phyloP scores from a whole-genome alignment of 2,113 vertebrate genomes.

The Tympanuchus pallidicinctus region DNA sequence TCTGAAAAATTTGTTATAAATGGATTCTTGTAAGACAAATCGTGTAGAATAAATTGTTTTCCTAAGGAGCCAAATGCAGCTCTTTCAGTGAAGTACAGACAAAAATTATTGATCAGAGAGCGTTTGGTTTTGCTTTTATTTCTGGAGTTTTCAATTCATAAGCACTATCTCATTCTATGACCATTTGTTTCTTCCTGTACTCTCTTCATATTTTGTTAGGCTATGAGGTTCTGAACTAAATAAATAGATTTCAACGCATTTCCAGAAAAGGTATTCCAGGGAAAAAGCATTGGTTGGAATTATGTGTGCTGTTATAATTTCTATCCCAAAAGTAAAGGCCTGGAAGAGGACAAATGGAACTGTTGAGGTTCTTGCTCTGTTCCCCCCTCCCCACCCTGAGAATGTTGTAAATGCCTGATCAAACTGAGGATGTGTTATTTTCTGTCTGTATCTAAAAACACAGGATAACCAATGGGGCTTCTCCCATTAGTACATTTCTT shows the following conservation, averaged over 20 bases:
- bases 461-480: not conserved
- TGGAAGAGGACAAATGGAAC: not conserved
- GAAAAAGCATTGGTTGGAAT: not conserved
- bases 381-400: not conserved
- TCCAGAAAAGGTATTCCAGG: not conserved
- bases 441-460: not conserved
- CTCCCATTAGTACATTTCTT: constrained; percentile 7
- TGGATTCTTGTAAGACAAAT: not conserved
- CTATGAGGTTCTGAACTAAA: not conserved
- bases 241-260: not conserved
- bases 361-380: not conserved
- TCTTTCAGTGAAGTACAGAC: not conserved
- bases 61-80: not conserved
- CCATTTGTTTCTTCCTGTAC: not conserved
- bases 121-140: not conserved
- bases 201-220: not conserved
- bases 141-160: not conserved
- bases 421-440: not conserved
- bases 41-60: not conserved
- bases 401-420: not conserved
- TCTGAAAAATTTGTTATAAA: not conserved
- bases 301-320: not conserved
- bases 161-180: not conserved
- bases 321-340: not conserved
- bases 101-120: not conserved